These are phyloP conservation scores for Sebastes trivittatus DNA, from an alignment of 2,797 vertebrate species.

Conservation along the genomic window DNA sequence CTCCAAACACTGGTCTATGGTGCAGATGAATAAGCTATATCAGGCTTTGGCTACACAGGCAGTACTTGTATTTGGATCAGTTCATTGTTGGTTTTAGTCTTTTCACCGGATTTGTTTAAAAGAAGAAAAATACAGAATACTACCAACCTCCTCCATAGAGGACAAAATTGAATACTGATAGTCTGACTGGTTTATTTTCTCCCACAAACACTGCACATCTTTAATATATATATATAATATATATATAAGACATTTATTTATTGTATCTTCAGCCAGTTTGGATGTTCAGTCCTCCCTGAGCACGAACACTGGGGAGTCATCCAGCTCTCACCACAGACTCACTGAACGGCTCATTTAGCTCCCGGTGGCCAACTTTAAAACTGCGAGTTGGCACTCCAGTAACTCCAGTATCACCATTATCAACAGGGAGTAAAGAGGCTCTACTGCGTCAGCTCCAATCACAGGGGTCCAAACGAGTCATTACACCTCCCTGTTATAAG, in stretches of 20 bases:
- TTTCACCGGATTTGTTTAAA: neutral
- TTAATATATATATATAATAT: too few relatives aligned
- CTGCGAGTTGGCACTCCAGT: neutral
- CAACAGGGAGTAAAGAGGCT: neutral
- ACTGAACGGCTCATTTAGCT: constrained; percentile 29
- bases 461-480: neutral
- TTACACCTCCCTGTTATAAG: neutral
- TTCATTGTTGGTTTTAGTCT: neutral
- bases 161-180: neutral
- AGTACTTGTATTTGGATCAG: neutral
- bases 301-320: neutral
- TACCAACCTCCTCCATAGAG: neutral
- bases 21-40: neutral
- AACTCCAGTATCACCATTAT: neutral
- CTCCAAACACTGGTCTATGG: neutral
- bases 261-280: neutral
- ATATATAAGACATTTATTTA: neutral
- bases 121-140: neutral
- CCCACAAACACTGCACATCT: neutral
- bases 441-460: neutral
- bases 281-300: neutral
- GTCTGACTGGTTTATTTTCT: neutral
- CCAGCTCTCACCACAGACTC: neutral
- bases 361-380: constrained; percentile 10
- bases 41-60: neutral